phyloP scores from a whole-genome alignment of 53 echinoderm and acorn worm genomes.

The Crossaster papposus region DNA sequence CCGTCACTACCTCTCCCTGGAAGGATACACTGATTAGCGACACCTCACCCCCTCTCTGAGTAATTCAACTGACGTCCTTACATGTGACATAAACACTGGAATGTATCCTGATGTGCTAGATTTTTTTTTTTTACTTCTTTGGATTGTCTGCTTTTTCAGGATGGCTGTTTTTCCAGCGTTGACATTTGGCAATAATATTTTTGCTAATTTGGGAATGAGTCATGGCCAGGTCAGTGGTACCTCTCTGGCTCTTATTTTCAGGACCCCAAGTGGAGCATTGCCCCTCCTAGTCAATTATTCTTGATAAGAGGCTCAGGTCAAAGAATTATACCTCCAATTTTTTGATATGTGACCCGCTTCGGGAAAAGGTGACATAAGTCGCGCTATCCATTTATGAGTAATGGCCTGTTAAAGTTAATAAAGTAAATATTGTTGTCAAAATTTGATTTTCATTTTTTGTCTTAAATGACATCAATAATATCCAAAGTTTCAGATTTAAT shows the following conservation, averaged over 20 bases:
- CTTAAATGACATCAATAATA: too few relatives aligned
- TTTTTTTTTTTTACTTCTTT: not conserved
- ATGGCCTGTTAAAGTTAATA: too few relatives aligned
- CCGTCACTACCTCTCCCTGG: constrained; percentile 10
- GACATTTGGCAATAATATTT: constrained; percentile 44
- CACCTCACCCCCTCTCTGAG: constrained; percentile 19
- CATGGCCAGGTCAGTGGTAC: constrained; percentile 7
- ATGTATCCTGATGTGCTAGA: not conserved
- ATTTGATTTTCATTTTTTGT: too few relatives aligned
- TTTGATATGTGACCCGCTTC: too few relatives aligned
- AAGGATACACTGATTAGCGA: constrained; percentile 23
- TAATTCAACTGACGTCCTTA: constrained; percentile 13
- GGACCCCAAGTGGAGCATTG: not conserved
- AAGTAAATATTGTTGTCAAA: too few relatives aligned
- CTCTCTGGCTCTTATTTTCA: constrained; percentile 2
- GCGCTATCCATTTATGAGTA: too few relatives aligned
- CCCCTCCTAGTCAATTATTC: constrained; percentile 18
- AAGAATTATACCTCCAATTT: too few relatives aligned
- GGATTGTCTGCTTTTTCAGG: not conserved
- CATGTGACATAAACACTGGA: not conserved
- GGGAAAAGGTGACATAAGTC: too few relatives aligned
- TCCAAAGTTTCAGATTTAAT: too few relatives aligned
- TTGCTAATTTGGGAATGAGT: constrained; percentile 36
- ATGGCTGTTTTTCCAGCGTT: constrained; percentile 4
- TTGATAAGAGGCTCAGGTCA: not conserved